Evolutionary conservation across 2,797 vertebrate species (phyloP).

Genomic region (Pangasius mekongensis): DNA sequence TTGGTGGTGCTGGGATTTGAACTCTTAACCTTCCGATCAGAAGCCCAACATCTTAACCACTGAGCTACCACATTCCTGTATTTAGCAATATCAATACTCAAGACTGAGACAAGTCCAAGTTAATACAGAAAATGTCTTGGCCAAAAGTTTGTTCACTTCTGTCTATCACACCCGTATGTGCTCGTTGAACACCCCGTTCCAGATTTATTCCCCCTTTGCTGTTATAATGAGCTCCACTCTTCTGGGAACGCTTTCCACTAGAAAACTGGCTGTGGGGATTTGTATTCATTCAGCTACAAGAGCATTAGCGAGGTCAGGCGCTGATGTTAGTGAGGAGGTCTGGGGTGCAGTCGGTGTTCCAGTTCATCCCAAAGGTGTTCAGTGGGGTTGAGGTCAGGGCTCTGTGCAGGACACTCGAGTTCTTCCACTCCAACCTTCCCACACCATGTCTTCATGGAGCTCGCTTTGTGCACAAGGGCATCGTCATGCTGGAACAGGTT

Average conservation of each 20-base stretch:
- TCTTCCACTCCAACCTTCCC: not conserved
- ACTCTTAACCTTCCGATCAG: too few relatives aligned
- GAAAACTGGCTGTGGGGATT: too few relatives aligned
- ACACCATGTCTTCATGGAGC: not conserved
- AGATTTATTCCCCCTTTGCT: not conserved
- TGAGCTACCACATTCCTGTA: too few relatives aligned
- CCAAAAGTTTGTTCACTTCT: not conserved
- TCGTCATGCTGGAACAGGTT: not conserved
- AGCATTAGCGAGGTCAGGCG: too few relatives aligned
- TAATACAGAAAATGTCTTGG: not conserved
- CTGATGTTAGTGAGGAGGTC: not conserved
- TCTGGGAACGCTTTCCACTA: not conserved
- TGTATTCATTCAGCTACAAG: too few relatives aligned
- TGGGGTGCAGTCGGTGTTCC: too few relatives aligned
- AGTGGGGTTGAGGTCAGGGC: not conserved
- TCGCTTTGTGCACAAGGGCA: not conserved
- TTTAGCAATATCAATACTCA: too few relatives aligned
- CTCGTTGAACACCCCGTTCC: not conserved
- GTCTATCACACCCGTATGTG: not conserved
- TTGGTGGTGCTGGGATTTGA: too few relatives aligned
- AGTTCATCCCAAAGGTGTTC: not conserved
- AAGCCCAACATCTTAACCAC: too few relatives aligned
- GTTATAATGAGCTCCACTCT: not conserved
- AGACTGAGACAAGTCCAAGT: not conserved
- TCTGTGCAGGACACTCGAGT: not conserved